These are phyloP conservation scores for Pegea sp. DNA, from an alignment of 23 tunicate genomes.

Conservation along the genomic window DNA sequence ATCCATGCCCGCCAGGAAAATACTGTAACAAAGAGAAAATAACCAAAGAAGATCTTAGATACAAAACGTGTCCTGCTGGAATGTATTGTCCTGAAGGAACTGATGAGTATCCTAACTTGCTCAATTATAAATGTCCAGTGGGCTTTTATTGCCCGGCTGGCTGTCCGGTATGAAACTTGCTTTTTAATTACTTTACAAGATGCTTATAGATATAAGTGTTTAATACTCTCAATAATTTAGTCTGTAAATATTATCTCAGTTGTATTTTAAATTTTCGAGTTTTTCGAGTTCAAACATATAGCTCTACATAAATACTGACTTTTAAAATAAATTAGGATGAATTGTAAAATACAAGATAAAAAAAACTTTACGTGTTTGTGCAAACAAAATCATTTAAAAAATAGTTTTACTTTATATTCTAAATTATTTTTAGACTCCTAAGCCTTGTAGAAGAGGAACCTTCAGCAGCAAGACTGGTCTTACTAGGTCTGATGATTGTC, in stretches of 20 bases:
- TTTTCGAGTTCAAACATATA: no score
- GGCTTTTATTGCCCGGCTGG: constrained; percentile 73
- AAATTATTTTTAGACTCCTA: constrained; percentile 20
- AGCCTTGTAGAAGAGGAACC: constrained; percentile 61
- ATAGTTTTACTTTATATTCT: no score
- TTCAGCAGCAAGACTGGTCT: constrained; percentile 61
- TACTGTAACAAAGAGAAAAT: constrained; percentile 51
- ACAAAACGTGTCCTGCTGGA: constrained; percentile 83
- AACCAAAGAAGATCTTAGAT: constrained; percentile 3
- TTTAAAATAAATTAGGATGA: no score
- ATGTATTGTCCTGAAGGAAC: constrained; percentile 54
- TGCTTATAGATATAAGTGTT: no score
- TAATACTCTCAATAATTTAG: no score
- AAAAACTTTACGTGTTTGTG: no score
- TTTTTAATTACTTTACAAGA: no score
- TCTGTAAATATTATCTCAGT: no score
- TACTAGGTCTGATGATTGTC: constrained; percentile 13
- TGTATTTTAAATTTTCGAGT: no score
- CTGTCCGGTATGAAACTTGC: constrained; percentile 4
- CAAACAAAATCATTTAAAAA: no score
- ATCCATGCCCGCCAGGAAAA: constrained; percentile 46
- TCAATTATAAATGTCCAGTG: constrained; percentile 48
- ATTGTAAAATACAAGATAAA: no score
- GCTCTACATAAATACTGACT: no score
- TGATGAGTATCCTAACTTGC: constrained; percentile 34